Evolutionary conservation across 2,113 vertebrate genomes (phyloP), one percentile per base, ranked within the genome.

Genomic region (Uria lomvia): DNA sequence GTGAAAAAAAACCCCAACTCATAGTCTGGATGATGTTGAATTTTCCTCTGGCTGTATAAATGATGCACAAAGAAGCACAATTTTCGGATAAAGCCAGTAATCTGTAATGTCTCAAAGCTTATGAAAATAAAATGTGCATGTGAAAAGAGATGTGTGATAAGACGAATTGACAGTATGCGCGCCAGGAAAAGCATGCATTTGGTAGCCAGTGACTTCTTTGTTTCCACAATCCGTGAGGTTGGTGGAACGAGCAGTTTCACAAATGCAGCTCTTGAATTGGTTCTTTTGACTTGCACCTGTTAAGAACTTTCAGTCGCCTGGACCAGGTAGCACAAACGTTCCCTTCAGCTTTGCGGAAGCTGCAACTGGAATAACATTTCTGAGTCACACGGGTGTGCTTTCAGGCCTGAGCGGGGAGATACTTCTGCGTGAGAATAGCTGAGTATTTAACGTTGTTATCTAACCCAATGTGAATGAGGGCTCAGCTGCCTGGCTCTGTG

Each of bases 41-140:
- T 97, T 96, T 96, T 96, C 96, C 92, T 94, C 86, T 84, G 91
- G 92, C 88, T 68, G 95, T 87, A 81, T 85, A 88, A 66, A 72
- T 32, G 73, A 56, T 91, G 65, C 84, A 60, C 79, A 58, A 85
- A 92, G 83, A 63, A 86, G 86, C 79, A 58, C 63, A 81, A 56
- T 32, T 89, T 65, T 30, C 2, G 30, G 45, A 68, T 38, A 18
- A 55, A 63, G 55, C 71, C 71, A 77, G 49, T 11, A 56, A 74
- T 65, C 86, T 76, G 65, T 70, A 83, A 86, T 36, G 86, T 92
- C 94, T 94, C 65, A 60, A 20, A 63, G 59, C 30, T 63, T 9
- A 75, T 50, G 79, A 72, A 90, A 94, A 88, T 30, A 52, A n/a
- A 70, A 68, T 27, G 34, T 14, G 22, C 8, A 15, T 30, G 65